Conservation (phyloP, 2,113 vertebrate species). For the Anhinga anhinga region DNA sequence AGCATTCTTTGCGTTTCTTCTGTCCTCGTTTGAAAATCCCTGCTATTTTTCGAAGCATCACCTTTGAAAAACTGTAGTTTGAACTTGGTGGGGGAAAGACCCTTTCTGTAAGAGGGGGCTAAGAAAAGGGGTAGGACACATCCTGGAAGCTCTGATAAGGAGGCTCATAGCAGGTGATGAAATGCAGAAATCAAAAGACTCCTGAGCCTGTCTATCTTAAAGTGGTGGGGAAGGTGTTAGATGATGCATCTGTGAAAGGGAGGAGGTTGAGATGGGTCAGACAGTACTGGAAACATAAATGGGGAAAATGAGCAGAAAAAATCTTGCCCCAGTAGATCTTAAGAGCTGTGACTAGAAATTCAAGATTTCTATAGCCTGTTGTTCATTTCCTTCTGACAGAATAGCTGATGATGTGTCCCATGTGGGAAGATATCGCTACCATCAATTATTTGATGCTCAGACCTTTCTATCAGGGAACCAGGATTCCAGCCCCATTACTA, state of each 20-base stretch:
- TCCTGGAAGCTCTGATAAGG: background rate
- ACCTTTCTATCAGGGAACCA: background rate
- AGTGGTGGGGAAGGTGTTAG: no score
- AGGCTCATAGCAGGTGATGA: accelerated
- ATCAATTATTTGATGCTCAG: background rate
- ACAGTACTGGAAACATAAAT: background rate
- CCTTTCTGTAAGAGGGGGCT: background rate
- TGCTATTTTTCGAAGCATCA: background rate
- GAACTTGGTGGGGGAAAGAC: no score
- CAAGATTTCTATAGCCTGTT: background rate
- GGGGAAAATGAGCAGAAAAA: background rate
- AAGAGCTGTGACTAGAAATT: background rate
- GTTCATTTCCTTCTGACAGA: background rate
- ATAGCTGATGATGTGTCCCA: accelerated
- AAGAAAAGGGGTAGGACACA: background rate
- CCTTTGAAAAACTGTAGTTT: background rate
- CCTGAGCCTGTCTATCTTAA: background rate
- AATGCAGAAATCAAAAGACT: background rate
- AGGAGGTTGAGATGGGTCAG: background rate
- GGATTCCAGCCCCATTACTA: background rate
- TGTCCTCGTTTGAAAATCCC: background rate
- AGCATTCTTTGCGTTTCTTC: background rate
- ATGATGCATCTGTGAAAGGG: background rate
- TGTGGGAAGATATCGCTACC: background rate
- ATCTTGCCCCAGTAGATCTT: background rate